Base-by-base conservation (phyloP, 2,888 invertebrate genomes). In the Caradrina clavipalpis region DNA sequence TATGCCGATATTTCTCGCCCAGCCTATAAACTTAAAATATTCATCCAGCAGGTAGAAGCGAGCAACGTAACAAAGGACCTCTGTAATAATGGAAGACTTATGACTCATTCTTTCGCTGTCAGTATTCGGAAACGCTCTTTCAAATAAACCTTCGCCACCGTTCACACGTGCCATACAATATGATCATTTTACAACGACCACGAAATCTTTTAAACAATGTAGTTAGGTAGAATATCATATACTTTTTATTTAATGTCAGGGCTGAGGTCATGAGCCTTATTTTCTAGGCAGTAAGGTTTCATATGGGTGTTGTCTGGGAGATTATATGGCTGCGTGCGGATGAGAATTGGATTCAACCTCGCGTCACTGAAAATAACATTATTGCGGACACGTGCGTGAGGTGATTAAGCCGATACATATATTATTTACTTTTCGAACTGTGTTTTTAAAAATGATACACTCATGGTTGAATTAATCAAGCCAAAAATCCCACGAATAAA, bases 251-350 rank as follows among this genome's bases (percentile, higher is more conserved):
- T 58, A 68, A 76, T 73, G 75, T 76, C 80, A 74, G 60, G 79
- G 82, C 61, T 81, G 77, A 71, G 70, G 69, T 55, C 69, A 19
- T 75, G 49, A 68, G 80, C 88, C 87, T 89, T 92, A 89, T 91
- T 89, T 81, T 86, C 82, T 78, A 71, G 82, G 82, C 78, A 78
- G 86, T 94, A 95, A 87, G 94, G 93, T 92, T 94, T 93, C 91
- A 76, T 92, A 87, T 93, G 73, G 81, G 74, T 73, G 81, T 80
- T 83, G 86, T 82, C 82, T 83, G 85, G 59, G 88, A 85, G 81
- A 88, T 94, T 94, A 88, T 94, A 94, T 91, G 94, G 94, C 93
- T 94, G 93, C 94, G 87, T 87, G 80, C 84, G 86, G 86, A 87
- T 90, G 88, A 85, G 90, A 91, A 92, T 93, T 90, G 93, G 93